These are phyloP conservation scores for Malthinus flaveolus DNA, from an alignment of 2,888 invertebrate species.

Conservation along the genomic window DNA sequence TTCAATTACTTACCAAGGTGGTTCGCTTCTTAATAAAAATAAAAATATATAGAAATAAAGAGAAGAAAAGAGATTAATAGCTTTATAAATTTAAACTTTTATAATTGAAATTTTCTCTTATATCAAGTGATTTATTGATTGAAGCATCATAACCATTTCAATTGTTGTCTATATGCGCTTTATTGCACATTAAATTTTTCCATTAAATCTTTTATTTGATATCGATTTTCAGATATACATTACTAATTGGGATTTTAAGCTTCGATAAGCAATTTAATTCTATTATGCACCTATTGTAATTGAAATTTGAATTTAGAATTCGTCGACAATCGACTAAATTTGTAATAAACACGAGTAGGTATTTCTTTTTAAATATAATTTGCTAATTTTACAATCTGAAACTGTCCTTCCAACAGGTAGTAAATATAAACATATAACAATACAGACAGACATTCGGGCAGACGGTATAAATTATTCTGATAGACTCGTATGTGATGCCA, in stretches of 20 bases:
- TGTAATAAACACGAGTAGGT: too few relatives aligned
- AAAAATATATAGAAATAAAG: too few relatives aligned
- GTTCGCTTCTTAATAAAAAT: too few relatives aligned
- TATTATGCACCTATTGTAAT: not conserved
- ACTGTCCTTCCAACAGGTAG: slow-evolving; percentile 14
- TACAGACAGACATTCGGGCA: slow-evolving; percentile 19
- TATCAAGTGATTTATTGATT: slow-evolving; percentile 3
- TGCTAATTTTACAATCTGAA: slow-evolving; percentile 19
- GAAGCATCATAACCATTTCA: slow-evolving; percentile 1
- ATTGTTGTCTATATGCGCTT: not conserved
- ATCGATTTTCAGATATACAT: not conserved
- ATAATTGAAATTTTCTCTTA: slow-evolving; percentile 4
- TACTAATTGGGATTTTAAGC: not conserved
- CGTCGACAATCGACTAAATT: too few relatives aligned
- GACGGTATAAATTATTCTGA: slow-evolving; percentile 22
- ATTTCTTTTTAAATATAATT: slow-evolving; percentile 12
- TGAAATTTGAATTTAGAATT: not conserved
- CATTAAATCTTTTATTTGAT: not conserved
- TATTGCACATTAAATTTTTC: not conserved
- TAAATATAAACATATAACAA: slow-evolving; percentile 25
- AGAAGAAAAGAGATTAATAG: not conserved
- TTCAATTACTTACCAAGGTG: too few relatives aligned
- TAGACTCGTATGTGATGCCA: slow-evolving; percentile 23
- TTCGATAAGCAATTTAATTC: not conserved
- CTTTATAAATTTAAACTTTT: slow-evolving; percentile 1